Conservation (phyloP, 2,113 vertebrate species). For the Podilymbus podiceps region DNA sequence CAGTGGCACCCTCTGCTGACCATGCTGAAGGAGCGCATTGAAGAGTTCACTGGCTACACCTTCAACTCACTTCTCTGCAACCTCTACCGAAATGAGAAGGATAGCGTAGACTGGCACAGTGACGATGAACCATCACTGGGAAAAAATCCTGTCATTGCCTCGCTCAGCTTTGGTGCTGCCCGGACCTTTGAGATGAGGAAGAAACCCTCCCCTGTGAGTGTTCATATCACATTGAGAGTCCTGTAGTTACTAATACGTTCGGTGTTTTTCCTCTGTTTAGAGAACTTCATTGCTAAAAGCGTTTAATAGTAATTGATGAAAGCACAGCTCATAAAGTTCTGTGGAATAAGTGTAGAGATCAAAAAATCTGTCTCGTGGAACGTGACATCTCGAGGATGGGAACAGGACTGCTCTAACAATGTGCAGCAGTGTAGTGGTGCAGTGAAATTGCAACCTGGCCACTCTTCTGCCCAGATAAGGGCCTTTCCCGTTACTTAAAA, state of each 20-base stretch:
- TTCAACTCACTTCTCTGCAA: conserved; percentile 96
- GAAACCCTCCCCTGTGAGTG: conserved; percentile 86
- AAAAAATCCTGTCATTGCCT: conserved; percentile 83
- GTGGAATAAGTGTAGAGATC: background rate
- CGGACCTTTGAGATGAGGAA: conserved; percentile 92
- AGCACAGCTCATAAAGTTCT: background rate
- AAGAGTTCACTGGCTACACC: conserved; percentile 70
- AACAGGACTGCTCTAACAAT: too few relatives aligned
- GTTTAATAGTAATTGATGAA: background rate
- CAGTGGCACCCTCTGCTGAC: conserved; percentile 89
- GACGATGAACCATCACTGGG: conserved; percentile 87
- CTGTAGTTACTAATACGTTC: background rate
- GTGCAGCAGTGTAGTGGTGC: background rate
- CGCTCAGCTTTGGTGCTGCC: conserved; percentile 89
- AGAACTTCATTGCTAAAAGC: background rate
- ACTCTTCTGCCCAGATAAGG: background rate
- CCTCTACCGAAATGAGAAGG: conserved; percentile 87
- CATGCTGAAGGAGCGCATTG: conserved; percentile 72
- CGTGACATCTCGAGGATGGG: background rate
- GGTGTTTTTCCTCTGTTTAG: background rate
- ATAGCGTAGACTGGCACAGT: conserved; percentile 96
- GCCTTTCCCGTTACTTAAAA: background rate
- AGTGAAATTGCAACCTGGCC: background rate
- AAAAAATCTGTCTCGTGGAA: accelerated
- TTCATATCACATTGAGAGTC: background rate